Evolutionary conservation across 2,888 invertebrate genomes (phyloP).

Genomic region (Apamea monoglypha): DNA sequence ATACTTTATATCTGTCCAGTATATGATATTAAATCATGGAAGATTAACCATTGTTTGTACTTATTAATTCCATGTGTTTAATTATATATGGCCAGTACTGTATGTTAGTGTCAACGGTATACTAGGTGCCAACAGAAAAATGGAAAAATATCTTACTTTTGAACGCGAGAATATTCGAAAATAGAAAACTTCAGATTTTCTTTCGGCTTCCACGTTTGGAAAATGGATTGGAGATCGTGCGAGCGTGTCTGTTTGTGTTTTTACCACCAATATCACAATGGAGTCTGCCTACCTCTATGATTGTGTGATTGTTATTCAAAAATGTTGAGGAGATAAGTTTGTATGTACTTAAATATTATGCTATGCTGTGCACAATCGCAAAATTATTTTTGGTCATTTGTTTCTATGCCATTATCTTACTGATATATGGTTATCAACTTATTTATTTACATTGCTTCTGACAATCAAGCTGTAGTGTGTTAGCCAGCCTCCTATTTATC

Average conservation of each 20-base stretch:
- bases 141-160: background rate
- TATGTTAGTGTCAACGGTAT: background rate
- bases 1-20: background rate
- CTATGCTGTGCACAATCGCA: no score
- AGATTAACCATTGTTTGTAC: background rate
- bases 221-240: background rate
- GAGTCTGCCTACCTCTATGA: background rate
- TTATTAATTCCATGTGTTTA: background rate
- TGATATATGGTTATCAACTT: slow-evolving; percentile 20
- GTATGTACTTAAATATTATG: background rate
- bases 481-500: background rate
- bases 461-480: slow-evolving; percentile 2
- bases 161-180: background rate
- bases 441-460: background rate
- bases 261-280: background rate
- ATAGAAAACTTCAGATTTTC: background rate
- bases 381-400: background rate
- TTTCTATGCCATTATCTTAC: slow-evolving; percentile 23
- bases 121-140: no score
- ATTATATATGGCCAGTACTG: slow-evolving; percentile 1
- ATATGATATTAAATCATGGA: background rate
- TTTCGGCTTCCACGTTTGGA: background rate
- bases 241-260: background rate
- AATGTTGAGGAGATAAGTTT: background rate
- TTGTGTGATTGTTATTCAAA: background rate